Conservation (phyloP, 2,797 vertebrate genomes). For the Myripristis jacobus region DNA sequence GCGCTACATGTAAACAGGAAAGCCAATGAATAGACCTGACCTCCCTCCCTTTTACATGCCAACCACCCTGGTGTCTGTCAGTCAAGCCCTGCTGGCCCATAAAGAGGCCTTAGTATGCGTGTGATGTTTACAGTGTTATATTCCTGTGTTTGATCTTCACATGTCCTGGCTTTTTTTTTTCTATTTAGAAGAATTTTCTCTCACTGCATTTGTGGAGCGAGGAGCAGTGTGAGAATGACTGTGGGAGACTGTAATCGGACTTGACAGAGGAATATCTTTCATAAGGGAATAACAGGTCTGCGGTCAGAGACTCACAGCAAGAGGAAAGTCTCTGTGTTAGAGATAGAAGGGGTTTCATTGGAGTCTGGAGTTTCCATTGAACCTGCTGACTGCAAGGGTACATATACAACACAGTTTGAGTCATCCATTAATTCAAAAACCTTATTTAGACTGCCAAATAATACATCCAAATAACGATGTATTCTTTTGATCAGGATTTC, state of each 20-base stretch:
- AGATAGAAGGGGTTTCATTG: constrained; percentile 60
- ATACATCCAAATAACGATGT: constrained; percentile 36
- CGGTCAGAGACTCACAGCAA: constrained; percentile 58
- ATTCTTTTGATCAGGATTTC: constrained; percentile 64
- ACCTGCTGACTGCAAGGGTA: constrained; percentile 63
- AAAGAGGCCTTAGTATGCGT: constrained; percentile 52
- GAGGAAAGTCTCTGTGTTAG: constrained; percentile 65
- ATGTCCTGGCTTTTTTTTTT: constrained; percentile 37
- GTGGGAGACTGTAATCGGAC: constrained; percentile 64
- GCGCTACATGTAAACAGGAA: constrained; percentile 78
- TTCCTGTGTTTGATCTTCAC: constrained; percentile 64
- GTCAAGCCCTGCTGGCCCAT: constrained; percentile 56
- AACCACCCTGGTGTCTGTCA: constrained; percentile 69
- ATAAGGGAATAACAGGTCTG: constrained; percentile 59
- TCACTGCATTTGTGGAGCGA: constrained; percentile 30
- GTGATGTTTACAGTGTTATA: constrained; percentile 70
- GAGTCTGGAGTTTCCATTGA: constrained; percentile 62
- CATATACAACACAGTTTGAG: constrained; percentile 36
- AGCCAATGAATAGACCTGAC: constrained; percentile 67
- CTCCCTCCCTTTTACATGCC: constrained; percentile 62
- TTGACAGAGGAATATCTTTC: constrained; percentile 73
- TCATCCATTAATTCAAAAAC: constrained; percentile 45
- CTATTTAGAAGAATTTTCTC: constrained; percentile 19
- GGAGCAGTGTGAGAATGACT: constrained; percentile 53
- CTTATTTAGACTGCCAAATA: constrained; percentile 31